phyloP scores from a whole-genome alignment of 2,888 invertebrate species.

The Masnerella sp. region DNA sequence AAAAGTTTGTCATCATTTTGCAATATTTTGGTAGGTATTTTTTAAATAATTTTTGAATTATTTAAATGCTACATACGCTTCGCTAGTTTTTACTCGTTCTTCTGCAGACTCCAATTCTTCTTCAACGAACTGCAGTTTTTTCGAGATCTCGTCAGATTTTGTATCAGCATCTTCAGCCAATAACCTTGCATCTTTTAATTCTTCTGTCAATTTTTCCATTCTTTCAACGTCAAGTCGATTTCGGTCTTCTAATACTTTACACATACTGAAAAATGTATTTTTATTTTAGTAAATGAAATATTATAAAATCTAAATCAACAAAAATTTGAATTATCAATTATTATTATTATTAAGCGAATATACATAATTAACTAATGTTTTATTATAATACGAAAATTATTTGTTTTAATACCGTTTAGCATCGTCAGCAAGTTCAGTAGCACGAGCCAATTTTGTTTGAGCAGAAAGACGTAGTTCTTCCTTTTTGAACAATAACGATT shows the following conservation, averaged over 20 bases:
- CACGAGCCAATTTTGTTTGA: slow-evolving; percentile 82
- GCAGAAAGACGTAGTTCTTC: slow-evolving; percentile 83
- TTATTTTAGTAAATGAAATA: background rate
- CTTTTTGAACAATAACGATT: slow-evolving; percentile 83
- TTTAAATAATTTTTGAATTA: background rate
- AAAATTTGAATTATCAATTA: too few relatives aligned
- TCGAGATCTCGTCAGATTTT: slow-evolving; percentile 85
- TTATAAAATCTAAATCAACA: too few relatives aligned
- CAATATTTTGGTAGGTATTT: background rate
- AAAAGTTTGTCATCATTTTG: too few relatives aligned
- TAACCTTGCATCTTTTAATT: slow-evolving; percentile 84
- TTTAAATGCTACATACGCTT: slow-evolving; percentile 77
- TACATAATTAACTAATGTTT: background rate
- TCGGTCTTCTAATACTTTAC: slow-evolving; percentile 83
- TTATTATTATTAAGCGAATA: background rate
- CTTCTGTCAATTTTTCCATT: slow-evolving; percentile 82
- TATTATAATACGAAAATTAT: too few relatives aligned
- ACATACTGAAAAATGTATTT: slow-evolving; percentile 77
- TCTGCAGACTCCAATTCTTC: slow-evolving; percentile 85
- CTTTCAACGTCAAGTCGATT: slow-evolving; percentile 83
- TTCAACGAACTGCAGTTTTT: slow-evolving; percentile 84
- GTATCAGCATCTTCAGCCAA: slow-evolving; percentile 85
- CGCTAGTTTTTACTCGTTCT: slow-evolving; percentile 83
- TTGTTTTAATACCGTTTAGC: slow-evolving; percentile 85
- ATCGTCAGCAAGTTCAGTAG: slow-evolving; percentile 85